Percentiles rank a stretch among this genome's conserved stretches.
These are phyloP conservation scores for Julus scandinavius DNA, from an alignment of 2,888 invertebrate genomes.

Conservation along the genomic window DNA sequence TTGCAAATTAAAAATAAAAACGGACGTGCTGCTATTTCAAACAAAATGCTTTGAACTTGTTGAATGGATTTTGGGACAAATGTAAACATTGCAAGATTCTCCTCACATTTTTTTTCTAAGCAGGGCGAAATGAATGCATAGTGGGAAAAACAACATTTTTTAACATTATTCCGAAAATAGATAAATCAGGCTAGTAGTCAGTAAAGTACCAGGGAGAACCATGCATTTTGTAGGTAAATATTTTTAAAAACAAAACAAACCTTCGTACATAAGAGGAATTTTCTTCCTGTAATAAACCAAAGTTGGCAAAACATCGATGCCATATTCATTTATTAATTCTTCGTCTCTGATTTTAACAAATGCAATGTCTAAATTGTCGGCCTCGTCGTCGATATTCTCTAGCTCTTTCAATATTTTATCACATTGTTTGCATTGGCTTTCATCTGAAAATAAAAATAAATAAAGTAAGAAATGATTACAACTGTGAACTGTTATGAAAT, in stretches of 20 bases:
- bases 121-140: too few species aligned
- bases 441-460: constrained; percentile 72
- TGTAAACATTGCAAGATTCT: background rate
- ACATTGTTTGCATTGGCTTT: constrained; percentile 91
- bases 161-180: too few species aligned
- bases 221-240: too few species aligned
- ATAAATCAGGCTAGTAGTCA: too few species aligned
- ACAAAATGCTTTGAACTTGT: background rate
- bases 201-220: too few species aligned
- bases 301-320: constrained; percentile 85
- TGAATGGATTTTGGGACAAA: background rate
- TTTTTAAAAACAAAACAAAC: constrained; percentile 67
- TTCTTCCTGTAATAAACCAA: constrained; percentile 93
- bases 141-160: too few species aligned
- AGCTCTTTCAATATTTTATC: constrained; percentile 88
- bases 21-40: background rate
- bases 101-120: background rate
- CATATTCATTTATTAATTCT: constrained; percentile 90
- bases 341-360: constrained; percentile 95
- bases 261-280: constrained; percentile 94
- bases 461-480: background rate
- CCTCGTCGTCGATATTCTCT: constrained; percentile 95
- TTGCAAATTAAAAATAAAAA: constrained; percentile 33
- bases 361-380: constrained; percentile 91
- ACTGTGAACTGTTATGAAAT: too few species aligned